phyloP scores from a whole-genome alignment of 2,797 vertebrate species.

The Remorina albescens region DNA sequence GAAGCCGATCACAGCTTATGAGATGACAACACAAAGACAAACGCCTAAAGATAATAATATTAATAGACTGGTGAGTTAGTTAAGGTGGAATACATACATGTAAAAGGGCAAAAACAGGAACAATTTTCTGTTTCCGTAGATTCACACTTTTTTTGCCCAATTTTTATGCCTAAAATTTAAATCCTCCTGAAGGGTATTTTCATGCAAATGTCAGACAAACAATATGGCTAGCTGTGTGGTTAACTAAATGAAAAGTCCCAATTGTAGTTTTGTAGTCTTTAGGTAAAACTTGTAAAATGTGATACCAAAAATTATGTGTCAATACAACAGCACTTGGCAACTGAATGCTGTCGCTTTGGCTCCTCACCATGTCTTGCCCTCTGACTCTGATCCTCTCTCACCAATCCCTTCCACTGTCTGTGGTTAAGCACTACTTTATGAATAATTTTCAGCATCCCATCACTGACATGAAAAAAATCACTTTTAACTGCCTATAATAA shows the following conservation, averaged over 20 bases:
- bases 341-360: not conserved
- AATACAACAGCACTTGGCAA: not conserved
- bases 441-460: not conserved
- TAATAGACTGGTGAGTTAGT: not conserved
- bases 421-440: not conserved
- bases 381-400: not conserved
- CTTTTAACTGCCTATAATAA: no score
- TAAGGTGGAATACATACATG: not conserved
- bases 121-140: not conserved
- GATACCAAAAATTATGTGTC: not conserved
- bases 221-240: no score
- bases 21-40: constrained; percentile 16
- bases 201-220: no score
- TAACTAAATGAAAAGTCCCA: not conserved
- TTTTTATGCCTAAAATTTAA: not conserved
- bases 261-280: not conserved
- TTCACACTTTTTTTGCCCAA: no score
- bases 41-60: constrained; percentile 1
- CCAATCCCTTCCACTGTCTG: not conserved
- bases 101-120: not conserved
- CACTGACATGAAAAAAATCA: not conserved
- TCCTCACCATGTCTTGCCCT: not conserved
- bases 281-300: not conserved
- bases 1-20: constrained; percentile 7
- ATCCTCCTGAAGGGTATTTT: no score